Evolutionary conservation across 1,140 invertebrate genomes (phyloP).

Genomic region (Drosophila bifasciata): DNA sequence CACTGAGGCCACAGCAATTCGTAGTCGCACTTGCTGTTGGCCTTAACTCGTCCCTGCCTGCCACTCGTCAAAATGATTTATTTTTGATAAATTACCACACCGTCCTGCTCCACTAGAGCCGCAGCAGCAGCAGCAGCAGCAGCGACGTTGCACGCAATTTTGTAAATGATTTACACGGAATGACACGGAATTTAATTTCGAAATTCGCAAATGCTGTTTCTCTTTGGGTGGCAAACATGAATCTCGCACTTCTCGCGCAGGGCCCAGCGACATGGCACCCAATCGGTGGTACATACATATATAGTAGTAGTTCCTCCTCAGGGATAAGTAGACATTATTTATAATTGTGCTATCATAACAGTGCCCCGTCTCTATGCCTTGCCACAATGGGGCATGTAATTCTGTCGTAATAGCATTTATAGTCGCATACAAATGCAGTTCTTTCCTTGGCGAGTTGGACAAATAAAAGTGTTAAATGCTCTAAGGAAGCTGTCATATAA

Average conservation of each 20-base stretch:
- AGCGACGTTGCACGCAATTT: conserved; percentile 58
- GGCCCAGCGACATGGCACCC: conserved; percentile 18
- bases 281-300: conserved; percentile 20
- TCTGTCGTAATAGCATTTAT: conserved; percentile 20
- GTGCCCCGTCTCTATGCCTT: too few relatives aligned
- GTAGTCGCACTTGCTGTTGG: conserved; percentile 50
- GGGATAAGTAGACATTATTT: conserved; percentile 53
- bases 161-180: conserved; percentile 82
- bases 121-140: conserved; percentile 9
- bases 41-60: conserved; percentile 39
- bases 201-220: conserved; percentile 80
- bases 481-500: conserved; percentile 68
- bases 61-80: conserved; percentile 81
- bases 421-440: neutral
- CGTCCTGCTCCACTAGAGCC: conserved; percentile 42
- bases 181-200: conserved; percentile 82
- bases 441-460: neutral
- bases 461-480: conserved; percentile 56
- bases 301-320: conserved; percentile 40
- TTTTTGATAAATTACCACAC: conserved; percentile 83
- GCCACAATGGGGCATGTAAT: too few relatives aligned
- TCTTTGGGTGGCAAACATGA: conserved; percentile 82
- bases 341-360: conserved; percentile 53
- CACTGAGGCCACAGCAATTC: neutral
- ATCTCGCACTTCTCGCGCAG: conserved; percentile 48